phyloP scores from a whole-genome alignment of 2,113 vertebrate species.

The Tautogolabrus adspersus region DNA sequence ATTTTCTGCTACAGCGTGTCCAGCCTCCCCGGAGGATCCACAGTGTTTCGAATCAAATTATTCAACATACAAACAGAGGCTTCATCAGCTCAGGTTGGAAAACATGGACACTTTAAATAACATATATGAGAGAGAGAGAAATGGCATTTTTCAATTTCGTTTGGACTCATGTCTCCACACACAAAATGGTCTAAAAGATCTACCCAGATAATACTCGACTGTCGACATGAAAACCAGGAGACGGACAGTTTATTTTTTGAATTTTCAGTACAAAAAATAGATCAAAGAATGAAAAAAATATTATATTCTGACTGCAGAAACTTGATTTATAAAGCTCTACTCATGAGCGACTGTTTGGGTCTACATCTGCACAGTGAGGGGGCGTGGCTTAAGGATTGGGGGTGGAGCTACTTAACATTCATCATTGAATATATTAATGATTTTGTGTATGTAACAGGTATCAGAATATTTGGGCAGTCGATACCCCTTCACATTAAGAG shows the following conservation, averaged over 20 bases:
- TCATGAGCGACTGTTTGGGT: conserved; percentile 64
- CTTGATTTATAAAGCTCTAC: conserved; percentile 68
- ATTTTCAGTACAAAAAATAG: conserved; percentile 74
- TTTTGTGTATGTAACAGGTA: conserved; percentile 62
- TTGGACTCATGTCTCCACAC: conserved; percentile 50
- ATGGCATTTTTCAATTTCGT: conserved; percentile 68
- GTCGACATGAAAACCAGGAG: conserved; percentile 56
- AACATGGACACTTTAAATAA: conserved; percentile 55
- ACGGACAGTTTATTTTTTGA: conserved; percentile 42
- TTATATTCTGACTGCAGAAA: conserved; percentile 65
- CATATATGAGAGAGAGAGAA: conserved; percentile 42
- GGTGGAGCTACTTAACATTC: conserved; percentile 75
- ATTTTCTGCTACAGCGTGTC: conserved; percentile 70
- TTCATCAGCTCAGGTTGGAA: conserved; percentile 51
- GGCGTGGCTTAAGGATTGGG: conserved; percentile 69
- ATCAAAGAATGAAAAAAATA: conserved; percentile 73
- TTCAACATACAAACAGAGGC: conserved; percentile 63
- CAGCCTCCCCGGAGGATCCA: conserved; percentile 71
- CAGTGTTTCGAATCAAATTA: conserved; percentile 77
- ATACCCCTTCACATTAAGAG: conserved; percentile 73
- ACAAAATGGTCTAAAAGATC: conserved; percentile 50
- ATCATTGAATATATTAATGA: conserved; percentile 68
- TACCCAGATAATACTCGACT: conserved; percentile 51
- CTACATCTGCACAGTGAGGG: conserved; percentile 81
- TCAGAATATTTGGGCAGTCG: conserved; percentile 73